Evolutionary conservation across 2,797 vertebrate genomes (phyloP), one percentile per base, ranked within the genome.

Genomic region (Urophycis tenuis): DNA sequence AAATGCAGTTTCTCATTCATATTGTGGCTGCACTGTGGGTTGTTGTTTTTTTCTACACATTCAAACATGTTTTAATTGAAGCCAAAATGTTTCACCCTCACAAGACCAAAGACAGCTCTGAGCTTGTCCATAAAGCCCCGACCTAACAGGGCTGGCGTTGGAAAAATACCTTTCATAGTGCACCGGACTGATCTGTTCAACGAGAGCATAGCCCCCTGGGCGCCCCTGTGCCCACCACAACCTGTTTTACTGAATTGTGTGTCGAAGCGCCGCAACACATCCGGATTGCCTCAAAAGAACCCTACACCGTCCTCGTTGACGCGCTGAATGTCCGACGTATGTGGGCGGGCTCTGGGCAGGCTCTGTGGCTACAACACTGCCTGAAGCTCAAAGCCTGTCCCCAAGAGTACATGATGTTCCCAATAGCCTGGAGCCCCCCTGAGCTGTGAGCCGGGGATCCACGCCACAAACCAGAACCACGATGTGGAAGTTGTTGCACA

Each of bases 371-470:
- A 12, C 30, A 64, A 72, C 73, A 81, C 77, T 45, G 14, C 25
- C 8, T 73, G 29, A 0, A 4, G 31, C 76, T 67, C 4, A 71
- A 74, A 85, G 79, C 78, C 45, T 30, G 71, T 17, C 67, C 67
- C 15, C 29, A 32, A 78, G 69, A 77, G 88, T 75, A 89, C 87
- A 88, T 73, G 83, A 82, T 89, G 86, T 88, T 88, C 88, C 25
- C 8, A 69, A 78, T 19, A 73, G 73, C 30, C 34, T 33, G 76
- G 31, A 72, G 60, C 36, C 7, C 79, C 60, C 60, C n/a, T 25
- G 60, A 64, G 29, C n/a, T n/a, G 60, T 64, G 60, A 25, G 60
- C 60, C 29, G 10, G 11, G 60, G 60, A 64, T 64, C 12, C n/a
- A 25, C 10, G n/a, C 60, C 60, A 64, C n/a, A 64, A 64, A 64